Conservation (phyloP, 2,888 invertebrate species). For the Melieria omissa region DNA sequence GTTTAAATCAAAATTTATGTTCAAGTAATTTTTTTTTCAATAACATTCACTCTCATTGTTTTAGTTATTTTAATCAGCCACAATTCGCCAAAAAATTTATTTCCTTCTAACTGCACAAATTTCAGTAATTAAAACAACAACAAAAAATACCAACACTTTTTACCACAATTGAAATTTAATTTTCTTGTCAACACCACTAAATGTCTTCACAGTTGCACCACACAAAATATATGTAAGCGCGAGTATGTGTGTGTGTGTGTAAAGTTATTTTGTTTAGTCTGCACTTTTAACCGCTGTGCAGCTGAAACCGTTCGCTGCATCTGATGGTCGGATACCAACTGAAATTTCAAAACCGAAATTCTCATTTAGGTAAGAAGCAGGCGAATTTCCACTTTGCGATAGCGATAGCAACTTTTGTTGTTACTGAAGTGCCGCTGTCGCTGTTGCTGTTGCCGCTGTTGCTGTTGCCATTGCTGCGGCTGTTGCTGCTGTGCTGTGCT, state of each 20-base stretch:
- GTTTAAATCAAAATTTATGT: no score
- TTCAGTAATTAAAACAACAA: no score
- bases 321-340: conserved; percentile 49
- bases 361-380: conserved; percentile 48
- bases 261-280: neutral
- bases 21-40: no score
- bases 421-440: conserved; percentile 25
- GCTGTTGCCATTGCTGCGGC: neutral
- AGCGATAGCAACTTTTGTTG: conserved; percentile 29
- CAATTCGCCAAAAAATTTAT: no score
- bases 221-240: neutral
- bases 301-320: conserved; percentile 45
- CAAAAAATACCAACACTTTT: no score
- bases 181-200: no score
- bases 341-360: conserved; percentile 49
- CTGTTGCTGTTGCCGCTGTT: conserved; percentile 20
- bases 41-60: no score
- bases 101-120: no score
- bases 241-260: neutral
- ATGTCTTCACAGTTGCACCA: no score
- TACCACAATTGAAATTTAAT: no score
- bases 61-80: no score
- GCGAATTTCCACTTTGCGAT: conserved; percentile 45
- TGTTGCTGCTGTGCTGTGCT: conserved; percentile 3
- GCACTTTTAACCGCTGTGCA: conserved; percentile 16